Evolutionary conservation across 1,140 invertebrate species (phyloP), one percentile per base, ranked within the genome.

Genomic region (Scaptomyza graminum): DNA sequence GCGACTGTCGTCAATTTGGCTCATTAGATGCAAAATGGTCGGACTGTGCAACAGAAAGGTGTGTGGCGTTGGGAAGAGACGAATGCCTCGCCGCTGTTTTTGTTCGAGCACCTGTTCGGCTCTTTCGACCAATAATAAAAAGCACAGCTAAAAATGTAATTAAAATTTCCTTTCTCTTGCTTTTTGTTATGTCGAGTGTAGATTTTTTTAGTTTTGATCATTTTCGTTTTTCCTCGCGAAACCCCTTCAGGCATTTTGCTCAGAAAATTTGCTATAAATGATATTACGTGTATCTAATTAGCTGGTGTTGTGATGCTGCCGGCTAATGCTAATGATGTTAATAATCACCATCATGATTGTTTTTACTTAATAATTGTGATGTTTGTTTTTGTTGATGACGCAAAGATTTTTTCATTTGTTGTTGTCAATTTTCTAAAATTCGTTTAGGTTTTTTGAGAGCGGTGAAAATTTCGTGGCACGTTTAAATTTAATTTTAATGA

Each of bases 251-350:
- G 71, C 65, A 50, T 39, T 61, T 68, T 61, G 47, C 28, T 15
- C 44, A 52, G 55, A 65, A 72, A 73, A 72, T 72, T 72, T 60
- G 43, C 39, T 52, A 63, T 11, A 37, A 54, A 57, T 74, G 66
- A 70, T 41, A 54, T 64, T 64, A 54, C 66, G 66, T 74, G 66
- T 59, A 50, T 70, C 72, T 70, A 74, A 74, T 74, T 74, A 74
- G 72, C 51, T 59, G 66, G n/a, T 43, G 46, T 15, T 56, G 28
- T 28, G 44, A 28, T 60, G 68, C 68, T 59, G 37, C 39, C n/a
- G 34, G 44, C 54, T 62, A 44, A 46, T 71, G 62, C 54, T 56
- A 60, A 69, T 55, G 3, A 64, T 13, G 52, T 25, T 64, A 55
- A 56, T 56, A 11, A 28, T 41, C 22, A 71, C 46, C 50, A 65